phyloP scores from a whole-genome alignment of 2,888 invertebrate genomes.

The Gandaritis pyraliata region DNA sequence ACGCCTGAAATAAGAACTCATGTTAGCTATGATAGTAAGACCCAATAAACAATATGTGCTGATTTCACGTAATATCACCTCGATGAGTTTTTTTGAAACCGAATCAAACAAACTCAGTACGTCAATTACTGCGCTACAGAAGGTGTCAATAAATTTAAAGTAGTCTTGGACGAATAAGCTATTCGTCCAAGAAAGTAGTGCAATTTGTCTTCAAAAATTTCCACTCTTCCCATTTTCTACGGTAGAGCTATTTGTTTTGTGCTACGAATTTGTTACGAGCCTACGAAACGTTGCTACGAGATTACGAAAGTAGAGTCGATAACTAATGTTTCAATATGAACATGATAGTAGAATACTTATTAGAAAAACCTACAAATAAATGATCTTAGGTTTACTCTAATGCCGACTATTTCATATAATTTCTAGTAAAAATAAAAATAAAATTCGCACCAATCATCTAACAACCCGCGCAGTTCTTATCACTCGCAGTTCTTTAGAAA shows the following conservation, averaged over 20 bases:
- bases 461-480: constrained; percentile 6
- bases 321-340: no score
- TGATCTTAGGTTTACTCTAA: neutral
- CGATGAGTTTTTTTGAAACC: no score
- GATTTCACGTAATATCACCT: no score
- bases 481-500: constrained; percentile 11
- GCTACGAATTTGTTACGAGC: constrained; percentile 7
- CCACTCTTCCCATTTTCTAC: neutral
- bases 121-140: no score
- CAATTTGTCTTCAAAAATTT: no score
- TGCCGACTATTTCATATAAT: neutral
- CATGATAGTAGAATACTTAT: neutral
- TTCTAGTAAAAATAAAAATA: neutral
- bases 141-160: neutral
- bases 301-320: no score
- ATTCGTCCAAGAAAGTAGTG: no score
- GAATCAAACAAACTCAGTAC: no score
- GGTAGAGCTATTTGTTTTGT: neutral
- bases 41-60: no score
- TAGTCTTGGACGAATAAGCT: no score
- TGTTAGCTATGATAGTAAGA: no score
- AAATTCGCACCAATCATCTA: constrained; percentile 10
- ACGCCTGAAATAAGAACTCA: no score
- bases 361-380: neutral
- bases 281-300: constrained; percentile 4